Evolutionary conservation across 2,113 vertebrate genomes (phyloP).

Genomic region (Balaeniceps rex): DNA sequence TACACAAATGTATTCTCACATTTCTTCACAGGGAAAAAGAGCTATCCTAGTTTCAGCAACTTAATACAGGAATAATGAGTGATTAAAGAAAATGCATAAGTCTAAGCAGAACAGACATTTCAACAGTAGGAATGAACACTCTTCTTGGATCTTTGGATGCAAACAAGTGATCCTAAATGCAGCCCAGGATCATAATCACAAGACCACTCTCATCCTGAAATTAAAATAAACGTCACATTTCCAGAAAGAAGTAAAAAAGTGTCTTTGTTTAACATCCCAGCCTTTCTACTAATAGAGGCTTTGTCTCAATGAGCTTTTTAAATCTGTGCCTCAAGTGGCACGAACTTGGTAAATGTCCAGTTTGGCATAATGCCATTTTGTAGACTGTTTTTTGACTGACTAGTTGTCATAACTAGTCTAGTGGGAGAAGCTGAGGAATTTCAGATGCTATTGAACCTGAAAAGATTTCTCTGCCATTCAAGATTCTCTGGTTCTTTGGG

Average conservation of each 20-base stretch:
- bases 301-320: not conserved
- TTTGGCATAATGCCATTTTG: not conserved
- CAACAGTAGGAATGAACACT: not conserved
- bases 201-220: not conserved
- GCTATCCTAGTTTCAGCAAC: not conserved
- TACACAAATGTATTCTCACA: not conserved
- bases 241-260: not conserved
- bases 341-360: not conserved
- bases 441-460: not conserved
- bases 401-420: not conserved
- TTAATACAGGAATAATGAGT: not conserved
- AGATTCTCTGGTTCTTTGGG: not conserved
- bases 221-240: not conserved
- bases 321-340: not conserved
- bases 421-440: not conserved
- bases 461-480: not conserved
- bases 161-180: not conserved
- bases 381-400: not conserved
- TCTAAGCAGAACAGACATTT: not conserved
- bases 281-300: not conserved
- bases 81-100: not conserved
- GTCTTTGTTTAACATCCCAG: not conserved
- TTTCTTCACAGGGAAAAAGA: not conserved
- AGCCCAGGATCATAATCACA: not conserved
- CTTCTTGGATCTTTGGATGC: not conserved